Percentiles rank a stretch among this genome's conserved stretches.
These are phyloP conservation scores for Drosophila willistoni DNA, from an alignment of 1,140 invertebrate species.

Conservation along the genomic window DNA sequence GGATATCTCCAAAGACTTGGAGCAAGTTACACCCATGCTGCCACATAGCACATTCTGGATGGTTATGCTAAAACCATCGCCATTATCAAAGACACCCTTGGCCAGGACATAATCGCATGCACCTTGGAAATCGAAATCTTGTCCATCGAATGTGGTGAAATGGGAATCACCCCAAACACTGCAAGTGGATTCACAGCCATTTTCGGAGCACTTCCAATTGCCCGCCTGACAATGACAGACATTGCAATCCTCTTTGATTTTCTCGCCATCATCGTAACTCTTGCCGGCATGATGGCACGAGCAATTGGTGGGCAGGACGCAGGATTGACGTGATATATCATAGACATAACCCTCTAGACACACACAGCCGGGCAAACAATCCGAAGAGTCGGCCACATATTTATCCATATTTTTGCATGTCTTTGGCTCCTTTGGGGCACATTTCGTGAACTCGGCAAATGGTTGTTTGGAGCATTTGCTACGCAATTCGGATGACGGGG, in stretches of 20 bases:
- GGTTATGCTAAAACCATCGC: slow-evolving; percentile 88
- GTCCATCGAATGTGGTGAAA: slow-evolving; percentile 93
- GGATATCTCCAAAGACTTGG: slow-evolving; percentile 89
- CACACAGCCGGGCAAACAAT: slow-evolving; percentile 90
- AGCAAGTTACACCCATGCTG: slow-evolving; percentile 92
- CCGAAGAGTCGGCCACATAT: slow-evolving; percentile 82
- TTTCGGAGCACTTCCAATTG: slow-evolving; percentile 88
- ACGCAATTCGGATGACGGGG: slow-evolving; percentile 85
- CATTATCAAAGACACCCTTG: slow-evolving; percentile 86
- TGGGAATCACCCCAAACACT: slow-evolving; percentile 94
- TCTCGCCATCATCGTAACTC: slow-evolving; percentile 90
- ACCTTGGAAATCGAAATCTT: slow-evolving; percentile 93
- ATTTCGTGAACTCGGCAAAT: slow-evolving; percentile 90
- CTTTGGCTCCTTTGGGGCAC: slow-evolving; percentile 88
- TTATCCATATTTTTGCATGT: slow-evolving; percentile 94
- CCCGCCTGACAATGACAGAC: slow-evolving; percentile 88
- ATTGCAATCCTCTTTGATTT: slow-evolving; percentile 92
- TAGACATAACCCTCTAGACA: slow-evolving; percentile 90
- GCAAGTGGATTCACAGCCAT: slow-evolving; percentile 88
- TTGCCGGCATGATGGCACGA: slow-evolving; percentile 94
- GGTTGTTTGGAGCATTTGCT: slow-evolving; percentile 85
- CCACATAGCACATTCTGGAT: slow-evolving; percentile 89
- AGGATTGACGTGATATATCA: slow-evolving; percentile 87
- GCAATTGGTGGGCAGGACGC: slow-evolving; percentile 89
- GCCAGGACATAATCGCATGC: slow-evolving; percentile 93